Base-by-base conservation (phyloP, 2,888 invertebrate species). In the Apamea sordens region DNA sequence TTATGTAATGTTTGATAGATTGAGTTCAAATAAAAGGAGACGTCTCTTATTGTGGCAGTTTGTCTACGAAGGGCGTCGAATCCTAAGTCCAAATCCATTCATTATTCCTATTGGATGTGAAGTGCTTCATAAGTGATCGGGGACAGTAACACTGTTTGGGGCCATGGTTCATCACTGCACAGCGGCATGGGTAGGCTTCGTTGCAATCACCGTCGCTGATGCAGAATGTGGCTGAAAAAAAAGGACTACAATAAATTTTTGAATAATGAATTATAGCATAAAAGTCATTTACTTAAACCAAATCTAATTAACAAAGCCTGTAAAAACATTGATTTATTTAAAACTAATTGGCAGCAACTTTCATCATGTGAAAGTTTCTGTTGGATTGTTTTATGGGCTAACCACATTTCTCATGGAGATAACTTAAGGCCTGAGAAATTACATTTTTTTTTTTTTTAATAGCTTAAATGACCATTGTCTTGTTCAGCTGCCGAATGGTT, bases 111-210 rank as follows among this genome's bases (percentile, higher is more conserved):
- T 32, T 36, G 18, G 11, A 18, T 18, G 18, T n/a, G n/a, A 67
- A 15, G 18, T 18, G 5, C 11, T 36, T 7, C 47, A 7, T 10
- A 5, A 18, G n/a, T 67, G n/a, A 41, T 32, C 18, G 24, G 18
- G 36, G 18, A 36, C 73, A 73, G 18, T 13, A 7, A 0, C 73
- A 73, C 18, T 67, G 18, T n/a, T 73, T 73, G 67, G 24, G 67
- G 18, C 73, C 73, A 13, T 8, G 11, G 11, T 36, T 73, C 73
- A 67, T 73, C 32, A 73, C n/a, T n/a, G 68, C 36, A 11, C 36
- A 73, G 7, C 50, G 50, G 13, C 73, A 68, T 50, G 36, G 21
- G 4, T 73, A 47, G 0, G 18, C n/a, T 13, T n/a, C 4, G 36
- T 36, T 21, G 67, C 67, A 50, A 13, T n/a, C 68, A 13, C 8